Conservation (phyloP, 2,888 invertebrate genomes). For the Lepidochrysops patricia region DNA sequence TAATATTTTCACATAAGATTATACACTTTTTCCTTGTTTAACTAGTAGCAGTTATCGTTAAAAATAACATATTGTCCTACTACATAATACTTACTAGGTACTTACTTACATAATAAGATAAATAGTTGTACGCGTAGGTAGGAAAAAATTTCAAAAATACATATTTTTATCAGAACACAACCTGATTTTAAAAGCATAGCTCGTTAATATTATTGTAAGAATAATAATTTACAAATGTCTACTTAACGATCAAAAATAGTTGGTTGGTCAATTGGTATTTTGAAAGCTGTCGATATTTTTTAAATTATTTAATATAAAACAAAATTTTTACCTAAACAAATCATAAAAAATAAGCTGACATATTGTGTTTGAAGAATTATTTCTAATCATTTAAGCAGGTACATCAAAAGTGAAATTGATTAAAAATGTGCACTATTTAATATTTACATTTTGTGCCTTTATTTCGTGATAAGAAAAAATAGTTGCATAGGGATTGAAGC, state of each 20-base stretch:
- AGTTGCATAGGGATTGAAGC: background rate
- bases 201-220: background rate
- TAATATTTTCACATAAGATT: too few species aligned
- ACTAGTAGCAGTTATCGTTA: too few species aligned
- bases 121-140: too few species aligned
- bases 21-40: too few species aligned
- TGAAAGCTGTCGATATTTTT: background rate
- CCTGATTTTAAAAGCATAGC: background rate
- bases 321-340: background rate
- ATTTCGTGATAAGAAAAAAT: background rate
- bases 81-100: too few species aligned
- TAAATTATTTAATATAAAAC: background rate
- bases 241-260: background rate
- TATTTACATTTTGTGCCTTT: slow-evolving; percentile 7
- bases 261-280: background rate
- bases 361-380: background rate
- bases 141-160: too few species aligned
- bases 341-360: background rate
- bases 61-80: too few species aligned
- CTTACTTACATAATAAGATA: too few species aligned
- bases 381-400: background rate
- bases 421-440: background rate
- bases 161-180: background rate
- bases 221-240: background rate
- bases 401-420: too few species aligned